Percentiles rank a stretch among this genome's conserved stretches.
phyloP scores from a whole-genome alignment of 2,888 invertebrate species.

The Plebejus anna region DNA sequence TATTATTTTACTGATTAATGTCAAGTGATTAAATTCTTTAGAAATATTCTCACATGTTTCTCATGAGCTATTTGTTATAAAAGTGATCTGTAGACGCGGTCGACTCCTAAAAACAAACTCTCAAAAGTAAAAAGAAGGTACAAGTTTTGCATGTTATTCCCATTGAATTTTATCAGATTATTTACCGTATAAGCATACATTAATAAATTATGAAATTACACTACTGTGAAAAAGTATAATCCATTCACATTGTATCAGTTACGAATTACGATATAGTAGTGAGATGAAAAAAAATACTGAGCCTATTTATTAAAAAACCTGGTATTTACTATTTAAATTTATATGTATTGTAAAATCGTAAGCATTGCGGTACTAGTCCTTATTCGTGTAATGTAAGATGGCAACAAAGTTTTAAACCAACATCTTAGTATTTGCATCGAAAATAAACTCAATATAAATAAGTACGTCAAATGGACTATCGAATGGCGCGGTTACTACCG shows the following conservation, averaged over 20 bases:
- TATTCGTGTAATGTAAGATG: not conserved
- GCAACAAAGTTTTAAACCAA: not conserved
- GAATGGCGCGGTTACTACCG: constrained; percentile 51
- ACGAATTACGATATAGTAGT: not conserved
- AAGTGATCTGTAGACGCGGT: constrained; percentile 15
- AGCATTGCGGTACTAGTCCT: not conserved
- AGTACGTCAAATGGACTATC: constrained; percentile 41
- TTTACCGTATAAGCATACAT: not conserved
- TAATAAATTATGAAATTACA: not conserved
- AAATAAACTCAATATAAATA: constrained; percentile 34
- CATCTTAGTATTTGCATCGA: not conserved
- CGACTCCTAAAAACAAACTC: not conserved
- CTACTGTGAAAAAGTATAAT: not conserved
- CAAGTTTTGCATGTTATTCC: not conserved
- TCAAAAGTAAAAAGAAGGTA: constrained; percentile 6
- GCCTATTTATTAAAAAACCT: not conserved
- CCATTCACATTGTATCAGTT: not conserved
- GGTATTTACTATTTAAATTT: too few relatives aligned
- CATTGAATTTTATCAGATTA: constrained; percentile 13
- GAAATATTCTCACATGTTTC: constrained; percentile 18
- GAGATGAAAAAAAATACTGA: not conserved
- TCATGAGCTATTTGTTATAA: not conserved
- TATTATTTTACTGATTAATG: constrained; percentile 29
- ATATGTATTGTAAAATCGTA: not conserved
- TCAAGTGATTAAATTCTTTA: constrained; percentile 18